These are phyloP conservation scores for Lomographa bimaculata DNA, from an alignment of 2,888 invertebrate genomes.

Conservation along the genomic window DNA sequence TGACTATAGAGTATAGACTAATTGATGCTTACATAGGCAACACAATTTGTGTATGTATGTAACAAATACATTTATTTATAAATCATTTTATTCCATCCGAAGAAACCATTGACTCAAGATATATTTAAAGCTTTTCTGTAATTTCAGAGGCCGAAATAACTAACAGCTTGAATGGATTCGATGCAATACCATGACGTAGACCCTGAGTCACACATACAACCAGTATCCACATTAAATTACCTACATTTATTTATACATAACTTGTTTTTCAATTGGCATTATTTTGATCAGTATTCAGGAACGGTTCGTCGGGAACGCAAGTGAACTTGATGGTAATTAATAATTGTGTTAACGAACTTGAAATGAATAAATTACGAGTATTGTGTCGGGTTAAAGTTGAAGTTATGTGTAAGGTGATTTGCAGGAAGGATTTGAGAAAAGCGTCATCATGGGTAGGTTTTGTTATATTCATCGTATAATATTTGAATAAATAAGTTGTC, in stretches of 20 bases:
- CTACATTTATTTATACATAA: constrained; percentile 44
- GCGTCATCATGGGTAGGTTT: constrained; percentile 15
- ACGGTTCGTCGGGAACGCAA: constrained; percentile 41
- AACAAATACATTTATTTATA: too few species aligned
- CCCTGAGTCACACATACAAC: constrained; percentile 43
- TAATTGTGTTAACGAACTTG: too few species aligned
- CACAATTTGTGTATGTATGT: too few species aligned
- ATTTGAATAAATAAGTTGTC: background rate
- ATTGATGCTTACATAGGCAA: too few species aligned
- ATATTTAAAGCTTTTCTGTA: constrained; percentile 13
- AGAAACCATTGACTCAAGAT: constrained; percentile 18
- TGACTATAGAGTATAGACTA: too few species aligned
- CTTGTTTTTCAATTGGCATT: constrained; percentile 45
- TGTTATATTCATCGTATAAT: constrained; percentile 2
- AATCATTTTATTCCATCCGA: too few species aligned
- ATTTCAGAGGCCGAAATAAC: constrained; percentile 2
- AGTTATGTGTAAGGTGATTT: constrained; percentile 25
- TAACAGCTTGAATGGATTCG: constrained; percentile 9
- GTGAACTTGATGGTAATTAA: too few species aligned
- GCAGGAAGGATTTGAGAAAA: constrained; percentile 6
- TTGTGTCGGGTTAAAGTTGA: constrained; percentile 17
- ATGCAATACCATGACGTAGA: constrained; percentile 38
- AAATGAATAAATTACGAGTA: background rate
- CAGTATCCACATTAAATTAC: constrained; percentile 41
- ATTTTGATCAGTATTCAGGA: constrained; percentile 46